Conservation (phyloP, 1,140 invertebrate species). For the Tenebrio molitor region DNA sequence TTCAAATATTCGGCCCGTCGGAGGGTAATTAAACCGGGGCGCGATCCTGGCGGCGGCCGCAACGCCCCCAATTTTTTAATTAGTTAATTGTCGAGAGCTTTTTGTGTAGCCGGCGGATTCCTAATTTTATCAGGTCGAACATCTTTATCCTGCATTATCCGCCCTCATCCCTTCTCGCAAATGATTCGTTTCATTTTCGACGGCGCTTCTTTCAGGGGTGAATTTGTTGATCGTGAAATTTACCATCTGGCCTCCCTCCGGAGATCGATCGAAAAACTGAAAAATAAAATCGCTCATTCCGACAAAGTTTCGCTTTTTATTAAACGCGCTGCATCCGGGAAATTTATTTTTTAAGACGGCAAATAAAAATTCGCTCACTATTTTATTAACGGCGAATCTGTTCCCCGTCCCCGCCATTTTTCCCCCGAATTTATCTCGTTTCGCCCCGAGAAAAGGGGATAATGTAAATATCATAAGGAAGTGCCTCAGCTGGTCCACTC, state of each 20-base stretch:
- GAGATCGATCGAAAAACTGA: too few species aligned
- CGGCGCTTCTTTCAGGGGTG: too few species aligned
- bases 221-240: too few species aligned
- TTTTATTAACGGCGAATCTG: slow-evolving; percentile 31
- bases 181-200: too few species aligned
- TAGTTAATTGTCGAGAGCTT: too few species aligned
- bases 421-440: slow-evolving; percentile 5
- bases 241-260: too few species aligned
- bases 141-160: too few species aligned
- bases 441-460: slow-evolving; percentile 19
- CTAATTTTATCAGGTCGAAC: too few species aligned
- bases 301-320: slow-evolving; percentile 21
- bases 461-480: slow-evolving; percentile 38
- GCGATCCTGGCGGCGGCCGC: too few species aligned
- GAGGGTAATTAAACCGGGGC: slow-evolving; percentile 13
- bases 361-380: slow-evolving; percentile 23
- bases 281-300: too few species aligned
- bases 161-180: not conserved
- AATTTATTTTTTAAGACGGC: not conserved
- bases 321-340: slow-evolving; percentile 11
- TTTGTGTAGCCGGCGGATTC: too few species aligned
- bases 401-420: not conserved
- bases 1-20: not conserved
- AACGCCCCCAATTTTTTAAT: too few species aligned
- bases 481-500: slow-evolving; percentile 27